Evolutionary conservation across 2,888 invertebrate genomes (phyloP).

Genomic region (Sericinus montela): DNA sequence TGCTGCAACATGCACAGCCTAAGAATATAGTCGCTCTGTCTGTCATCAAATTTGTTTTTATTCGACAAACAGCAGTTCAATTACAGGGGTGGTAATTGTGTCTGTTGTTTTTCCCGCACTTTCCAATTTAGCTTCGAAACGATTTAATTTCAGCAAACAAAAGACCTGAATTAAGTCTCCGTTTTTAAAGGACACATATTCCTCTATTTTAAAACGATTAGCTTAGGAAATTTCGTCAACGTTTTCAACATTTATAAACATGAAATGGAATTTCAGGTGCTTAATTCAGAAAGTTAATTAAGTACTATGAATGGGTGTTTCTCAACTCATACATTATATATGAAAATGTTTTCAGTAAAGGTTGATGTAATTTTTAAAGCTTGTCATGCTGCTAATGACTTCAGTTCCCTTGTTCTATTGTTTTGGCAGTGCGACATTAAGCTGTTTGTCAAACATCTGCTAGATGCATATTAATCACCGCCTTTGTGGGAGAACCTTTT

Average conservation of each 20-base stretch:
- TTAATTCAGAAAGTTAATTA: conserved; percentile 9
- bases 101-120: conserved; percentile 34
- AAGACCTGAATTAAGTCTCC: conserved; percentile 47
- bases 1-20: background rate
- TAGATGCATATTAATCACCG: conserved; percentile 15
- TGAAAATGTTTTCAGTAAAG: conserved; percentile 6
- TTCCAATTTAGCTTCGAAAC: conserved; percentile 58
- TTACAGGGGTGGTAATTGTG: conserved; percentile 26
- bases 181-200: conserved; percentile 32
- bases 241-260: background rate
- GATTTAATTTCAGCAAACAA: conserved; percentile 68
- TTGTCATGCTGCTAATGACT: conserved; percentile 14
- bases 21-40: background rate
- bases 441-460: conserved; percentile 16
- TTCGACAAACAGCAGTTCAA: conserved; percentile 25
- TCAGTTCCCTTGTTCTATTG: conserved; percentile 10
- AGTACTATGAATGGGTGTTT: background rate
- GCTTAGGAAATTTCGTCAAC: background rate
- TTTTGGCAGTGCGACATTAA: conserved; percentile 11
- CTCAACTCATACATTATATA: conserved; percentile 7
- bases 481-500: background rate
- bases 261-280: background rate
- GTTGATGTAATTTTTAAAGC: conserved; percentile 11
- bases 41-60: conserved; percentile 17
- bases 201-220: conserved; percentile 4